Base-by-base conservation (phyloP, 2,113 vertebrate species). In the Rhagologus leucostigma region DNA sequence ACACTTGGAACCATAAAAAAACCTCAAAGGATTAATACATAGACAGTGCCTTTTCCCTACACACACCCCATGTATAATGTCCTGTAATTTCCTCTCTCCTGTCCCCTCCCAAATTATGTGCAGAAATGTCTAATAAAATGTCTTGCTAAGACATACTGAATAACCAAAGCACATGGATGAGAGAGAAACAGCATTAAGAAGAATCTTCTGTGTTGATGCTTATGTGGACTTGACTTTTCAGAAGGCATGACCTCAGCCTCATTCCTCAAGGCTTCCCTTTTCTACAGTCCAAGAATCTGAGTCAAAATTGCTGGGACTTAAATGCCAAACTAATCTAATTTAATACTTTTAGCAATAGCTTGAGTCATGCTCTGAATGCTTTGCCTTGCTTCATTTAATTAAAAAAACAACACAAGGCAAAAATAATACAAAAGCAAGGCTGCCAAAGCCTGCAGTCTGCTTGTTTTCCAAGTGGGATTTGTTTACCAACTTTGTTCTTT, bases 261-360 rank as follows among this genome's bases (percentile, higher is more conserved):
- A 93, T 96, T 95, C 90, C 84, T 95, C 90, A 95, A 81, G 57
- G 70, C 76, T 95, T 94, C 30, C 86, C 79, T 83, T 94, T 94
- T 96, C 90, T 94, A 65, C 46, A 86, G 82, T 89, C 87, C 95
- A 91, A 97, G 65, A 50, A 73, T 91, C 88, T 92, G 88, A 96
- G 87, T 97, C 77, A 94, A 96, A 97, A 93, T 95, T 95, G 50
- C 80, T 3, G 13, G 52, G 95, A 87, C 93, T 95, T 94, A 90
- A 90, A 95, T 97, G 85, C 88, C 89, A 97, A 96, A 96, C 60
- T 95, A 97, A 97, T 97, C 57, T 97, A 91, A 95, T 96, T 97
- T 97, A 95, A 96, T 96, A 92, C 85, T 96, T 96, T 96, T 93
- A 97, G 95, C 89, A 95, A 94, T 90, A 90, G 63, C 74, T 82